Base-by-base conservation (phyloP, 2,888 invertebrate species). In the Hydriomena furcata region DNA sequence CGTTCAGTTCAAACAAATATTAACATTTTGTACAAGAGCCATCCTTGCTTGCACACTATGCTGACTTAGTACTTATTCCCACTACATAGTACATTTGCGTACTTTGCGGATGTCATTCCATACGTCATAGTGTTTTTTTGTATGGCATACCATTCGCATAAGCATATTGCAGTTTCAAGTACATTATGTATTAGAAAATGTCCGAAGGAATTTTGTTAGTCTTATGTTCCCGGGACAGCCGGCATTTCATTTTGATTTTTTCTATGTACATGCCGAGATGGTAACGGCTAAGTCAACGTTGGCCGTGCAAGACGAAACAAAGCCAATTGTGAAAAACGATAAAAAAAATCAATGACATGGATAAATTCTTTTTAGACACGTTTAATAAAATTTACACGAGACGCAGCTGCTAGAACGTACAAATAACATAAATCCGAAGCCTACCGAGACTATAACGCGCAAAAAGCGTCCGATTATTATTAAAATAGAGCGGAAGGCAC, bases 401-500 rank as follows among this genome's bases (percentile, higher is more conserved):
- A 84, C 75, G 76, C 71, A 81, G 82, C 80, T 72, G 79, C 79
- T 76, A 76, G 69, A 80, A 83, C 68, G 70, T 82, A 68, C 81
- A 85, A 82, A 78, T 55, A 82, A 81, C 76, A 73, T 72, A 68
- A 71, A 76, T 70, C 78, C 73, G 74, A 83, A 84, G 82, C 82
- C 83, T 84, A 84, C 69, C 70, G 70, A 75, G 71, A 82, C 82
- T 82, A 76, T 70, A 84, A 87, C 87, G 85, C 87, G 79, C 87
- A 83, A 82, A 87, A 84, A 88, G 85, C 88, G 85, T 86, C 82
- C 86, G 73, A 70, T 82, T 80, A 80, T 83, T 77, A 80, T 79
- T 82, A 80, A 79, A 79, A 73, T 80, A 80, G 79, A 71, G 69
- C 79, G 76, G 81, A 82, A 68, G 44, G 49, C 58, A 58, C 61